phyloP scores from a whole-genome alignment of 2,113 vertebrate genomes.

The Agelaius tricolor region DNA sequence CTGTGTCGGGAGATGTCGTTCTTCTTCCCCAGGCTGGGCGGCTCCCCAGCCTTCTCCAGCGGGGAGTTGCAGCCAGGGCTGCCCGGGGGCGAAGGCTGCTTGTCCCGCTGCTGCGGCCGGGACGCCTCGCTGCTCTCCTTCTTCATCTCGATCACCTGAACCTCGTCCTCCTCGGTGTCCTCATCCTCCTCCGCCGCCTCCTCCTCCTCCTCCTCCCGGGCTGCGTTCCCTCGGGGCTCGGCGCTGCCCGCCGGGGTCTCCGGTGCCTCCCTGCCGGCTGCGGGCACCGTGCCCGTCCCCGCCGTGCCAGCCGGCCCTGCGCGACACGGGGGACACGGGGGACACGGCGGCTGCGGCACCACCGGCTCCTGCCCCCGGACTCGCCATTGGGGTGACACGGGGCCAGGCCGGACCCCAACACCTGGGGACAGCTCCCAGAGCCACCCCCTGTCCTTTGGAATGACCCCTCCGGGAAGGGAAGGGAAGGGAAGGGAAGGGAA shows the following conservation, averaged over 20 bases:
- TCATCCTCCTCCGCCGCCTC: background rate
- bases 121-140: constrained; percentile 35
- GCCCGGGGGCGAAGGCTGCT: background rate
- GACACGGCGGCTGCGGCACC: background rate
- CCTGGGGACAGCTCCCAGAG: too few relatives aligned
- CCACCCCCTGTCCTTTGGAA: background rate
- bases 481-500: background rate
- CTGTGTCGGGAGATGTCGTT: constrained; percentile 81
- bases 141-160: constrained; percentile 67
- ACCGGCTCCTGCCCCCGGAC: background rate
- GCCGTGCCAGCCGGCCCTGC: constrained; percentile 24
- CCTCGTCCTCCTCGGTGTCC: constrained; percentile 61
- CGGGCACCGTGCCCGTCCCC: background rate
- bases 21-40: constrained; percentile 53
- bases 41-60: constrained; percentile 61
- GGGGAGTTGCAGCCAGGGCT: constrained; percentile 60
- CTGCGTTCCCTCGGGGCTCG: background rate
- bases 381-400: too few relatives aligned
- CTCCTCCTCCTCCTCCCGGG: background rate
- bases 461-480: background rate
- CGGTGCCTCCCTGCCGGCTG: fast-evolving
- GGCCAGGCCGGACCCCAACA: background rate
- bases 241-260: background rate
- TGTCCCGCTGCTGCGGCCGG: background rate
- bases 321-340: constrained; percentile 48